These are phyloP conservation scores for Microctonus aethiopoides DNA, from an alignment of 2,888 invertebrate species.

Conservation along the genomic window DNA sequence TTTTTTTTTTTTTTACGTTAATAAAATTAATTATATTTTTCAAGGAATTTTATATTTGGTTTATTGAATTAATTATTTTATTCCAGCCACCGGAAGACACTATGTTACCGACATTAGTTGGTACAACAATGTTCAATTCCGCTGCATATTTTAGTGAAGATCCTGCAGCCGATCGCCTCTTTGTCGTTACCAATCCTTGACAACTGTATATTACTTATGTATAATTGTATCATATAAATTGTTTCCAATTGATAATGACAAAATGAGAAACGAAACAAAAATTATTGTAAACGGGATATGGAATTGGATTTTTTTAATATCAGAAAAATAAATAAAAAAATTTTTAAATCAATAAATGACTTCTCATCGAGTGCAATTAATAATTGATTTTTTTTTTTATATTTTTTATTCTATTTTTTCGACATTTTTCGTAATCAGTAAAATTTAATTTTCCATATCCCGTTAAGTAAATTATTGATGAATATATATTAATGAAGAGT, in stretches of 20 bases:
- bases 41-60: neutral
- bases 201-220: slow-evolving; percentile 61
- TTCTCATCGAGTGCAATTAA: slow-evolving; percentile 39
- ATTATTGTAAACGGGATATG: neutral
- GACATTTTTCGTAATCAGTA: neutral
- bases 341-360: slow-evolving; percentile 40
- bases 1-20: neutral
- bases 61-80: slow-evolving; percentile 16
- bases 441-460: slow-evolving; percentile 15
- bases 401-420: neutral
- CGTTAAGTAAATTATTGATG: slow-evolving; percentile 30
- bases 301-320: neutral
- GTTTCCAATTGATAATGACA: slow-evolving; percentile 44
- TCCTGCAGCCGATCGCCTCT: slow-evolving; percentile 63
- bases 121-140: slow-evolving; percentile 61
- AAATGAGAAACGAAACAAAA: neutral
- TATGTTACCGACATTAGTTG: slow-evolving; percentile 39
- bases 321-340: slow-evolving; percentile 27
- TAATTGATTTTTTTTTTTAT: neutral
- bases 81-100: slow-evolving; percentile 42
- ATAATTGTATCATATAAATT: slow-evolving; percentile 62
- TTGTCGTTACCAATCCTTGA: slow-evolving; percentile 64
- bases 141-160: slow-evolving; percentile 64
- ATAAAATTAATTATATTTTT: neutral
- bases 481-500: slow-evolving; percentile 24